phyloP scores from a whole-genome alignment of 2,113 vertebrate species.

The Lepus europaeus region DNA sequence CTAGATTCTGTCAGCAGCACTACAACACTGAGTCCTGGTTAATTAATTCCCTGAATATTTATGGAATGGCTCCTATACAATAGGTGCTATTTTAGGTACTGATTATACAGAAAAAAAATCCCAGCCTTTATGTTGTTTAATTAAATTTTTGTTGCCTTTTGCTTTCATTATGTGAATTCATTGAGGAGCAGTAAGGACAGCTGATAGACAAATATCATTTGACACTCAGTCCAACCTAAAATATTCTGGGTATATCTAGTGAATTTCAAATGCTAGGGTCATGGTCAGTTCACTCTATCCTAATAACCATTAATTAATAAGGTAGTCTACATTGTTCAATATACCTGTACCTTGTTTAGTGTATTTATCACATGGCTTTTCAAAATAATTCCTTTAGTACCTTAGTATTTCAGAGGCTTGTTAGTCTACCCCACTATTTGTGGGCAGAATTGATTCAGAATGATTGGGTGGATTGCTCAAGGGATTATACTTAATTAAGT shows the following conservation, averaged over 20 bases:
- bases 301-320: background rate
- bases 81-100: background rate
- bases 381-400: background rate
- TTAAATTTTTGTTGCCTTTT: constrained; percentile 55
- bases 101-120: background rate
- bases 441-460: constrained; percentile 18
- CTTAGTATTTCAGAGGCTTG: constrained; percentile 2
- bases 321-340: background rate
- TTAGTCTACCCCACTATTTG: background rate
- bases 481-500: background rate
- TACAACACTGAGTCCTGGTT: background rate
- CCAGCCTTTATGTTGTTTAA: background rate
- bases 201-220: background rate
- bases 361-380: background rate
- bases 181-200: background rate
- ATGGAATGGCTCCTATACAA: background rate
- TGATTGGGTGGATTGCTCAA: background rate
- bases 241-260: background rate
- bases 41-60: background rate
- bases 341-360: background rate
- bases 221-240: background rate
- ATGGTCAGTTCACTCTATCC: background rate
- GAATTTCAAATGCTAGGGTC: background rate
- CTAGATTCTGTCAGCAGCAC: background rate
- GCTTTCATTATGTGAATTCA: constrained; percentile 23